A percentile compares a stretch with the other conserved stretches of the same genome.
Evolutionary conservation across 2,797 vertebrate genomes (phyloP).

Genomic region (Sphaeramia orbicularis): DNA sequence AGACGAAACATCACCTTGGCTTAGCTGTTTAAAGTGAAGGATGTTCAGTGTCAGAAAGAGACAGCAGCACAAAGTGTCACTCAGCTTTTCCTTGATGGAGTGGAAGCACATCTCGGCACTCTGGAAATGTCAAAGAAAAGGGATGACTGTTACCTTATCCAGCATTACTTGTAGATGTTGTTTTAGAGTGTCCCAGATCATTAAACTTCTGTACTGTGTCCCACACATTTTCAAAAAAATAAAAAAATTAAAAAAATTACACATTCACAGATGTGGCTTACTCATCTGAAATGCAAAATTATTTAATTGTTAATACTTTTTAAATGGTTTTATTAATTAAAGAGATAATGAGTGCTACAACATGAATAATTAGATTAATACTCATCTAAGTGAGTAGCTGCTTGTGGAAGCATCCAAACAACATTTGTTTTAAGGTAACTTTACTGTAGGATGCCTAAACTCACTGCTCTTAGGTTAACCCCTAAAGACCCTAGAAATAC

Average conservation of each 20-base stretch:
- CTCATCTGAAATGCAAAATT: constrained; percentile 20
- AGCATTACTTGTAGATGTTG: constrained; percentile 9
- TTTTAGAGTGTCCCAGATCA: constrained; percentile 1
- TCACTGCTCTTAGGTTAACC: constrained; percentile 11
- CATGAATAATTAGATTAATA: constrained; percentile 35
- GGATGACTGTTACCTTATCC: not conserved
- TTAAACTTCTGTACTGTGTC: not conserved
- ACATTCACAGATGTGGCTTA: not conserved
- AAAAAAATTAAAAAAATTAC: not conserved
- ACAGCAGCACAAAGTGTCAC: constrained; percentile 40
- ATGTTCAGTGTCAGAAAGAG: constrained; percentile 44
- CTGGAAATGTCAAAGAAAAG: constrained; percentile 7
- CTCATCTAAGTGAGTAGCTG: constrained; percentile 24
- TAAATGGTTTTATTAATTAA: constrained; percentile 32
- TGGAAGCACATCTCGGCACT: constrained; percentile 20
- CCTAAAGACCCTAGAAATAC: too few species aligned
- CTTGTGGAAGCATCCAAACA: constrained; percentile 31
- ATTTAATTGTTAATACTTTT: constrained; percentile 17
- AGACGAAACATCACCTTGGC: constrained; percentile 6
- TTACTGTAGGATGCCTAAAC: constrained; percentile 16
- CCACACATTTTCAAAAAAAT: not conserved
- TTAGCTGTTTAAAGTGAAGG: constrained; percentile 43
- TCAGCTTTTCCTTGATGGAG: constrained; percentile 35
- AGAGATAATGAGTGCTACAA: constrained; percentile 30
- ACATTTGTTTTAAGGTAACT: not conserved